Evolutionary conservation across 2,113 vertebrate species (phyloP).

Genomic region (Pungitius pungitius): DNA sequence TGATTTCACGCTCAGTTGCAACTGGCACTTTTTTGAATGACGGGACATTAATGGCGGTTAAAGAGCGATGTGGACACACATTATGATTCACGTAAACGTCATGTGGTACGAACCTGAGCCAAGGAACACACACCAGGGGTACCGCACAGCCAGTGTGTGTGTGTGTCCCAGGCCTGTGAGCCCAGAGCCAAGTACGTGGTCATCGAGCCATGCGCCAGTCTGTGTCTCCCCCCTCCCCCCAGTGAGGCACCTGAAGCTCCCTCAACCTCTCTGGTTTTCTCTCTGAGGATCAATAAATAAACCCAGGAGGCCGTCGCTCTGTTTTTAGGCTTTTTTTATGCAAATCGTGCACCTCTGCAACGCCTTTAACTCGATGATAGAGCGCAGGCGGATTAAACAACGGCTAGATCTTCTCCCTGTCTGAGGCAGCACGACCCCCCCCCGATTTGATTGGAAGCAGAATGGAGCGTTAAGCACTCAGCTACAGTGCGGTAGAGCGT

Average conservation of each 20-base stretch:
- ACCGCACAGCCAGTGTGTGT: conserved; percentile 14
- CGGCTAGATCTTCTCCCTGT: conserved; percentile 43
- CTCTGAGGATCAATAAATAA: conserved; percentile 49
- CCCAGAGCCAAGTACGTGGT: conserved; percentile 44
- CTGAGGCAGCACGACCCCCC: neutral
- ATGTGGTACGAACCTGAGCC: conserved; percentile 46
- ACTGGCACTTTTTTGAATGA: conserved; percentile 41
- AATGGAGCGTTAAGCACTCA: conserved; percentile 45
- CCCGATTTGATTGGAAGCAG: conserved; percentile 52
- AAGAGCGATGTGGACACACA: conserved; percentile 38
- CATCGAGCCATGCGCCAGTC: conserved; percentile 30
- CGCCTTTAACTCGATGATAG: conserved; percentile 58
- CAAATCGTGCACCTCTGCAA: conserved; percentile 50
- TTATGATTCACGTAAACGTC: conserved; percentile 60
- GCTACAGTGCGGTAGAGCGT: conserved; percentile 28
- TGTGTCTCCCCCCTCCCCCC: conserved; percentile 43
- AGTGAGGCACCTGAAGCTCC: conserved; percentile 48
- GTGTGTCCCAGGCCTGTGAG: conserved; percentile 30
- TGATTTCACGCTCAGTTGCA: conserved; percentile 64
- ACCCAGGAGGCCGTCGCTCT: conserved; percentile 37
- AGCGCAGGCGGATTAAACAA: conserved; percentile 61
- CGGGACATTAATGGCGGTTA: conserved; percentile 37
- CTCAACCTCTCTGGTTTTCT: conserved; percentile 23
- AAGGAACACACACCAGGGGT: conserved; percentile 54
- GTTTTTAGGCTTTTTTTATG: conserved; percentile 47